These are phyloP conservation scores for Heliconius hewitsoni DNA, from an alignment of 1,140 invertebrate species.

Conservation along the genomic window DNA sequence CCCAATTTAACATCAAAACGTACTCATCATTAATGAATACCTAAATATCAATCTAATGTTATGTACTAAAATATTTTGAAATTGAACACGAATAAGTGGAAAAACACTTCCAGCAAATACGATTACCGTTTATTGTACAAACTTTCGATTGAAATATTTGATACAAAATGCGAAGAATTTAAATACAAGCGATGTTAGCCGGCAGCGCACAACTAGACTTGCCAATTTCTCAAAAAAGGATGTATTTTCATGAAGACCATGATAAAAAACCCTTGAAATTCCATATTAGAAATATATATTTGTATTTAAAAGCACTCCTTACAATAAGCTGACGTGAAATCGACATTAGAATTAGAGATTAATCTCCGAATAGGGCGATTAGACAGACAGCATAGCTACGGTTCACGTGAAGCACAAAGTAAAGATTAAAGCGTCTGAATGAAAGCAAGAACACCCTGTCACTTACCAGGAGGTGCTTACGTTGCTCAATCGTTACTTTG, in stretches of 20 bases:
- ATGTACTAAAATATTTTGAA: neutral
- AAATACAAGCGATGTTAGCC: constrained; percentile 31
- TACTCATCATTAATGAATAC: neutral
- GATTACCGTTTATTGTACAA: neutral
- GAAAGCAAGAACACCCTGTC: constrained; percentile 79
- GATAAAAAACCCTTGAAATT: constrained; percentile 14
- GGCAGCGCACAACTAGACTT: constrained; percentile 10
- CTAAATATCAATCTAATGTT: neutral
- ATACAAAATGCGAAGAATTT: constrained; percentile 9
- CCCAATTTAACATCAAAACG: neutral
- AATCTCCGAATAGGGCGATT: constrained; percentile 25
- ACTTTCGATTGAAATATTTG: neutral
- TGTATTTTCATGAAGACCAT: constrained; percentile 23
- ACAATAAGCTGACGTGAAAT: constrained; percentile 41
- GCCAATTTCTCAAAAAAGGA: constrained; percentile 30
- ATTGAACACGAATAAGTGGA: neutral
- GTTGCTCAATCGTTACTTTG: constrained; percentile 78
- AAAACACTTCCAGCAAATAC: neutral
- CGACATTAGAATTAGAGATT: constrained; percentile 32
- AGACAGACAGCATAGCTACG: constrained; percentile 36
- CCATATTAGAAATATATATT: neutral
- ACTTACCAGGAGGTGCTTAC: constrained; percentile 77
- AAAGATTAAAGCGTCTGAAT: constrained; percentile 78
- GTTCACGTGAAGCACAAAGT: constrained; percentile 75
- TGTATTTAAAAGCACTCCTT: neutral